These are phyloP conservation scores for Gallinago stenura DNA, from an alignment of 2,797 vertebrate genomes.

Conservation along the genomic window DNA sequence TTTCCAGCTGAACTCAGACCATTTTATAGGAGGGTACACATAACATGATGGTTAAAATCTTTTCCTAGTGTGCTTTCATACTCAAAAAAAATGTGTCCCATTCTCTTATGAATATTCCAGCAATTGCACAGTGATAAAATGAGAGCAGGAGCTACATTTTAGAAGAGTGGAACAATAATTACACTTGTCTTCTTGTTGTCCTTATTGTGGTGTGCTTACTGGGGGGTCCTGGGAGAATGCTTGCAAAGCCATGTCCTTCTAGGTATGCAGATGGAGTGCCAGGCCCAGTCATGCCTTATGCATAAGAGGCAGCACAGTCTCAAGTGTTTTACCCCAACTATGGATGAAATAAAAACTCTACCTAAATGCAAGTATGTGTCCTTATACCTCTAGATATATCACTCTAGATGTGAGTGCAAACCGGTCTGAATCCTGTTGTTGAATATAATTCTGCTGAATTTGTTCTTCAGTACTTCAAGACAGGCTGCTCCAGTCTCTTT, in stretches of 20 bases:
- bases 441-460: neutral
- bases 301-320: neutral
- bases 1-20: neutral
- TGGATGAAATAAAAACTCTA: neutral
- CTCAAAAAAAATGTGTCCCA: neutral
- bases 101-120: neutral
- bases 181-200: neutral
- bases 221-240: neutral
- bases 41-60: neutral
- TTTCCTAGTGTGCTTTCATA: neutral
- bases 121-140: neutral
- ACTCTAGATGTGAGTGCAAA: neutral
- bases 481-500: neutral
- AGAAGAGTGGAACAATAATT: neutral
- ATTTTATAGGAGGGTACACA: neutral
- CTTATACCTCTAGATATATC: neutral
- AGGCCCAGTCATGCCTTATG: neutral
- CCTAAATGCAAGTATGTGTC: rapidly evolving
- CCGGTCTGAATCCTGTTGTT: neutral
- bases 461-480: neutral
- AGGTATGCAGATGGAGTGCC: neutral
- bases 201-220: neutral
- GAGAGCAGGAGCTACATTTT: neutral
- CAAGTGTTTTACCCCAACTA: neutral
- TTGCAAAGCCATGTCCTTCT: neutral